Percentiles rank a stretch among this genome's conserved stretches.
These are phyloP conservation scores for Crypturellus undulatus DNA, from an alignment of 2,113 vertebrate species.

Conservation along the genomic window DNA sequence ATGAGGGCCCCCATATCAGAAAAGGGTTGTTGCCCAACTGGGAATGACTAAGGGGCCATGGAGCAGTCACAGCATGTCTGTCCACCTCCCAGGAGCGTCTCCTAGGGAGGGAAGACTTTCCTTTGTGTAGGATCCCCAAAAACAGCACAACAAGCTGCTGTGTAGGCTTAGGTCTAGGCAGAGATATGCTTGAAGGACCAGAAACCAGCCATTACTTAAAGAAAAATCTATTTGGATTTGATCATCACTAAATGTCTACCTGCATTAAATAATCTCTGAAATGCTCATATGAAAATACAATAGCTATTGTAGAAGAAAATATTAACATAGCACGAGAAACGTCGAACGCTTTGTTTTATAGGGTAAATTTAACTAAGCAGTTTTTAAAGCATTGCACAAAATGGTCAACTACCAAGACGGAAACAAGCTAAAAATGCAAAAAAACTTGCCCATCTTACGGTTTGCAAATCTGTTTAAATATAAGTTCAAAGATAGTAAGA, in stretches of 20 bases:
- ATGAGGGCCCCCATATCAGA: not conserved
- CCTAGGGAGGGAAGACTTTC: not conserved
- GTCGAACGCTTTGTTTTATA: not conserved
- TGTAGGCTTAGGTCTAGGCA: not conserved
- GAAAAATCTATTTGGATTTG: not conserved
- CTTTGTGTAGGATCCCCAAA: not conserved
- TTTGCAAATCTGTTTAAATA: not conserved
- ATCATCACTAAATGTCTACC: not conserved
- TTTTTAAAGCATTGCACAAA: not conserved
- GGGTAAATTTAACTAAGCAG: not conserved
- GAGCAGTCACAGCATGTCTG: not conserved
- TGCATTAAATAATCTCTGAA: not conserved
- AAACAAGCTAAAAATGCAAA: not conserved
- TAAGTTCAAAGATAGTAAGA: not conserved
- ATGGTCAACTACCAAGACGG: not conserved
- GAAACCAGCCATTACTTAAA: not conserved
- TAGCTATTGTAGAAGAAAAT: not conserved
- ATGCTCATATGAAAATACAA: not conserved
- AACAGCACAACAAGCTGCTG: not conserved
- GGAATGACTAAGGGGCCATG: fast-evolving
- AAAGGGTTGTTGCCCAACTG: not conserved
- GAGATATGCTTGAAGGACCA: not conserved
- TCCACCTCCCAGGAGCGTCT: not conserved
- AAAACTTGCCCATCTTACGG: not conserved
- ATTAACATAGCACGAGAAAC: not conserved